Conservation (phyloP, 2,113 vertebrate genomes). For the Meles meles region DNA sequence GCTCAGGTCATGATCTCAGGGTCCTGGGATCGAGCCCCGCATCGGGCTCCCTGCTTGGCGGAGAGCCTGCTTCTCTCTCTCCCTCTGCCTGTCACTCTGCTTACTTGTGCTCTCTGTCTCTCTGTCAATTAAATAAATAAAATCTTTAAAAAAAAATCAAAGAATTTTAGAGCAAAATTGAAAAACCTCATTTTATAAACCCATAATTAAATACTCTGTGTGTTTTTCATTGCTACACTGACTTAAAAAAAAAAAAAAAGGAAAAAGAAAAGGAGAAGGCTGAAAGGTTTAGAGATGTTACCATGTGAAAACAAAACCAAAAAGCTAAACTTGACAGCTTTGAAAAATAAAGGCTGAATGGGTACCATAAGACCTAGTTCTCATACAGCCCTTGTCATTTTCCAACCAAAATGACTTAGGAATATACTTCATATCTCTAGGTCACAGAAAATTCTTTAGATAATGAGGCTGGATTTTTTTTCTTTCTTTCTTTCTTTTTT, state of each 20-base stretch:
- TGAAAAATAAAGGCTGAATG: not conserved
- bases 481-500: too few relatives aligned
- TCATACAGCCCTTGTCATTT: not conserved
- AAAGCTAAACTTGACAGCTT: not conserved
- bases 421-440: not conserved
- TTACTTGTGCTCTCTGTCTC: not conserved
- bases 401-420: not conserved
- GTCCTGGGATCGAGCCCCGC: too few relatives aligned
- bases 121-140: not conserved
- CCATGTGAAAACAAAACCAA: not conserved
- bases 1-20: too few relatives aligned
- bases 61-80: too few relatives aligned
- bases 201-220: not conserved
- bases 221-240: not conserved
- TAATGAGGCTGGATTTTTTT: not conserved
- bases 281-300: not conserved
- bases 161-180: not conserved
- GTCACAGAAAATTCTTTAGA: not conserved
- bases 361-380: too few relatives aligned
- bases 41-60: too few relatives aligned
- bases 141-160: not conserved
- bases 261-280: not conserved
- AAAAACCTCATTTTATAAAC: not conserved
- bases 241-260: not conserved
- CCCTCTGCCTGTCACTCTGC: too few relatives aligned